phyloP scores from a whole-genome alignment of 2,797 vertebrate species.

The Nothura maculosa region DNA sequence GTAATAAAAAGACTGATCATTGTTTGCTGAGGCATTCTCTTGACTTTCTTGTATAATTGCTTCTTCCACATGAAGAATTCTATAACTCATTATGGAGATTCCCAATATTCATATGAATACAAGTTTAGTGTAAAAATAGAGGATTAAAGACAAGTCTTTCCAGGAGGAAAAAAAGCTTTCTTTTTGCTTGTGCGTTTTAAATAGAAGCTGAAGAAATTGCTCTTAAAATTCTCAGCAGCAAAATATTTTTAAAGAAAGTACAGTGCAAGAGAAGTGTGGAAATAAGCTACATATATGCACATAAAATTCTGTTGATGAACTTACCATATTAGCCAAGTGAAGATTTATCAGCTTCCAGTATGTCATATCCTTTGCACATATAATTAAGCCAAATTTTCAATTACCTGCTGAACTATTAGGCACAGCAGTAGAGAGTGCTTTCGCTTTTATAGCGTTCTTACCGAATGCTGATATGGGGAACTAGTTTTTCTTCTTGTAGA shows the following conservation, averaged over 20 bases:
- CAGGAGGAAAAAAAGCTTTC: background rate
- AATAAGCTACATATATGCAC: background rate
- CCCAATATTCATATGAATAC: background rate
- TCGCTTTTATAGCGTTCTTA: background rate
- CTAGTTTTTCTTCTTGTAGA: constrained; percentile 46
- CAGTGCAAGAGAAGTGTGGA: background rate
- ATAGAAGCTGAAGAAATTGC: background rate
- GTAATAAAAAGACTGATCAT: background rate
- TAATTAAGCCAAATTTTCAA: background rate
- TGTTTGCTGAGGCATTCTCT: background rate
- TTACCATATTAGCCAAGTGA: constrained; percentile 13
- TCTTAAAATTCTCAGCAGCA: background rate
- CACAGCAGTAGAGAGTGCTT: background rate
- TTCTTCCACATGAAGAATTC: background rate
- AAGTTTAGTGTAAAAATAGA: background rate
- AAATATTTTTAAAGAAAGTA: background rate
- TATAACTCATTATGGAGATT: background rate
- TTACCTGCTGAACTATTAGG: background rate
- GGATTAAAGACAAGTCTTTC: background rate
- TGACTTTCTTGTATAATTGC: background rate
- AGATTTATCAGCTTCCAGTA: background rate
- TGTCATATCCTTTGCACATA: background rate
- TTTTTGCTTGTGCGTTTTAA: background rate
- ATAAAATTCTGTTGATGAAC: background rate
- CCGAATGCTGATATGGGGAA: constrained; percentile 12